These are phyloP conservation scores for Macropis europaea DNA, from an alignment of 2,888 invertebrate genomes.

Conservation along the genomic window DNA sequence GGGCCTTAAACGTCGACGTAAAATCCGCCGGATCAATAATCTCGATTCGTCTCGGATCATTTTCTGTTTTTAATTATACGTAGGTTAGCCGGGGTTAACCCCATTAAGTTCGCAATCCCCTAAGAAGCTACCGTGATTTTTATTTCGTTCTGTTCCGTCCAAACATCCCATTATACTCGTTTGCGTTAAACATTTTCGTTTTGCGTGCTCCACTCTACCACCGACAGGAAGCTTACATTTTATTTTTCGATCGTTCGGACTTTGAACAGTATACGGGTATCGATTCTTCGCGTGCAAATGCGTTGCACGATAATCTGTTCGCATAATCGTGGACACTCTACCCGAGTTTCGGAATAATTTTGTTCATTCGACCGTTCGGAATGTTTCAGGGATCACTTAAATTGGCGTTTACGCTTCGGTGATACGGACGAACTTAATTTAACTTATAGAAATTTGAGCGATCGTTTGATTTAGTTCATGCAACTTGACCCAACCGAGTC, in stretches of 20 bases:
- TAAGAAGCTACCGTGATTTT: slow-evolving; percentile 59
- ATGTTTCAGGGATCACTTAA: no score
- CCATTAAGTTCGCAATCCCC: slow-evolving; percentile 67
- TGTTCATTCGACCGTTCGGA: no score
- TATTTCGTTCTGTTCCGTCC: slow-evolving; percentile 53
- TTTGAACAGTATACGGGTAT: no score
- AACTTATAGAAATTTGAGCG: no score
- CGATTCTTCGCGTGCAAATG: no score
- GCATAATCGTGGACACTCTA: no score
- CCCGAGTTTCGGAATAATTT: no score
- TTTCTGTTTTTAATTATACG: slow-evolving; percentile 74
- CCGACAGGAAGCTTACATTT: slow-evolving; percentile 8
- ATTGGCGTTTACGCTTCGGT: no score
- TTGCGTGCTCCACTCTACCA: slow-evolving; percentile 30
- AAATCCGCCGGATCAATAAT: slow-evolving; percentile 66
- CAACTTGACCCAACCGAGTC: no score
- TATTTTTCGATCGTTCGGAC: slow-evolving; percentile 3
- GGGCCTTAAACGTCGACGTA: slow-evolving; percentile 34
- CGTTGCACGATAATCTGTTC: no score
- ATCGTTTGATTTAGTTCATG: no score
- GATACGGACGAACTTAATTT: no score
- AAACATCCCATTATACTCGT: slow-evolving; percentile 64
- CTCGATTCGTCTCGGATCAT: slow-evolving; percentile 69
- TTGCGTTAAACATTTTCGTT: slow-evolving; percentile 56
- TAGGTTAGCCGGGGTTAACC: slow-evolving; percentile 70